Conservation (phyloP, 2,797 vertebrate genomes). For the Chaunax sp. region DNA sequence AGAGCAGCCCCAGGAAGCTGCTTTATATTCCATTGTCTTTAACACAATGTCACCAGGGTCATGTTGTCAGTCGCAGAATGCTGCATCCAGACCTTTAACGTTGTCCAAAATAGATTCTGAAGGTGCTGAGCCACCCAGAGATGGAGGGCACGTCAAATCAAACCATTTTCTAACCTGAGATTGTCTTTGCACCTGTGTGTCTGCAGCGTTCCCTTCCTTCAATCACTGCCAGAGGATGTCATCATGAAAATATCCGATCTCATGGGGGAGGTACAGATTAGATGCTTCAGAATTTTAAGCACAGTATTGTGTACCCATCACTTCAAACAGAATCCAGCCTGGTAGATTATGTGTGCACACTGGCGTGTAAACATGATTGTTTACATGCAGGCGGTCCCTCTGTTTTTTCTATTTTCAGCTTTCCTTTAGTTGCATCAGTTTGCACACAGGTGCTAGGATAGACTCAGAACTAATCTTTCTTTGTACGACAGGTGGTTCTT, state of each 20-base stretch:
- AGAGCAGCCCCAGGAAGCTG: neutral
- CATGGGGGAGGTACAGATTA: constrained; percentile 79
- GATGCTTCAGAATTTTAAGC: constrained; percentile 24
- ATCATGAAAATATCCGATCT: constrained; percentile 80
- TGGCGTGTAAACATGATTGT: constrained; percentile 42
- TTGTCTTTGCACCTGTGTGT: constrained; percentile 36
- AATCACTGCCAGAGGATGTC: constrained; percentile 77
- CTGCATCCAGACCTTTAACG: neutral
- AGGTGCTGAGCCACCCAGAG: neutral
- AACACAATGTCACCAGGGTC: constrained; percentile 16
- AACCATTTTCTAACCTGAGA: neutral
- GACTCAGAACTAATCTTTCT: constrained; percentile 14
- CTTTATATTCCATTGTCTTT: constrained; percentile 26
- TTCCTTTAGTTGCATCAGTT: constrained; percentile 28
- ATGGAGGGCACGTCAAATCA: neutral
- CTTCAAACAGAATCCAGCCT: constrained; percentile 39
- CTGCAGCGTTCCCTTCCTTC: constrained; percentile 80
- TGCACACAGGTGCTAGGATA: constrained; percentile 7
- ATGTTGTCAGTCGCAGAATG: constrained; percentile 1
- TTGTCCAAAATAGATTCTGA: neutral
- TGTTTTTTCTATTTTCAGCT: constrained; percentile 21
- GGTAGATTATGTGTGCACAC: constrained; percentile 33
- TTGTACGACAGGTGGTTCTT: neutral
- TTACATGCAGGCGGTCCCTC: constrained; percentile 2
- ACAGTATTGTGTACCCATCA: constrained; percentile 7